Base-by-base conservation (phyloP, 1,140 invertebrate species). In the Drosophila simulans region DNA sequence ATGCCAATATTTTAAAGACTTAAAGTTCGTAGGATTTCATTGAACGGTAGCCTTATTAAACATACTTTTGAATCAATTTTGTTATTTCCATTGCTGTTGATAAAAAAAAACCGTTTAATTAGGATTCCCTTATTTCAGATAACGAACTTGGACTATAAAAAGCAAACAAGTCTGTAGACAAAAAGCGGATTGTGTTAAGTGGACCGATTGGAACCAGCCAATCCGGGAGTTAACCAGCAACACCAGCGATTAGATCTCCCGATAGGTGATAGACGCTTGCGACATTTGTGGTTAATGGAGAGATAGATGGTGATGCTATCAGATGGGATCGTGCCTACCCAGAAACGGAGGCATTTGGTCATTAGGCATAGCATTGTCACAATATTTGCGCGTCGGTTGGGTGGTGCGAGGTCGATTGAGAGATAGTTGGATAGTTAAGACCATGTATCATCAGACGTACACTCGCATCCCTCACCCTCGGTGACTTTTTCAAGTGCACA, bases 211-310 rank as follows among this genome's bases (percentile, higher is more conserved):
- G 4, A 20, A 52, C 49, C 49, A 35, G 49, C 4, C 20, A 35
- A 5, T 12, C 31, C 11, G 49, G 49, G 15, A 52, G 49, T 52
- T 52, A 52, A 35, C 15, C 49, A 52, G 49, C 49, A 12, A 52
- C 31, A 34, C 49, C 49, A 52, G 49, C 31, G 49, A 52, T 52
- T 40, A 34, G 48, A 51, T 51, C 48, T 13, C 22, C 20, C 15
- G 54, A 37, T 31, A 55, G 34, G 15, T 20, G 49, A 48, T 49
- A 54, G 56, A 43, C 22, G 17, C 22, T 46, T 27, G 42, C 62
- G 46, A 80, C 77, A 77, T 83, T 83, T 83, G 82, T 74, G 81
- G 73, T 76, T 81, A 85, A 85, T 74, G 74, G 57, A 37, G 12
- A 37, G 22, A 11, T 3, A n/a, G 31, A 12, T 31, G 31, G 8